A percentile compares a stretch with the other conserved stretches of the same genome.
Conservation (phyloP, 2,113 vertebrate genomes). For the Vulpes lagopus region DNA sequence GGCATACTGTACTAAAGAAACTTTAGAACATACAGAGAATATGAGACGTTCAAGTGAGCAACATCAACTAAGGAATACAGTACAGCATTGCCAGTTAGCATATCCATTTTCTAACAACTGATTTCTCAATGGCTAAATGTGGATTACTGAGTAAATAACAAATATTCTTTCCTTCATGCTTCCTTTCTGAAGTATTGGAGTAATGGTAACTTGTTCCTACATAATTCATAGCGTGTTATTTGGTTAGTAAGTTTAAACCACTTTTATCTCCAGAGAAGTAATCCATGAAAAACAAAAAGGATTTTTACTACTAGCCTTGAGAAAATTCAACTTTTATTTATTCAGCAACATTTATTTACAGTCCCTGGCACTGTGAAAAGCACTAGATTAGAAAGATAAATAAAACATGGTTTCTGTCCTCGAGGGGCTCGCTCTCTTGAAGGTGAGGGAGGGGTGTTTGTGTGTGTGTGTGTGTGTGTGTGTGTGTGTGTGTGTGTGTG, state of each 20-base stretch:
- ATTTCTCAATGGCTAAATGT: not conserved
- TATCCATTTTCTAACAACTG: not conserved
- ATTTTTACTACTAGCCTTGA: slow-evolving; percentile 47
- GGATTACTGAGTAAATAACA: not conserved
- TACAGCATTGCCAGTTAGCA: not conserved
- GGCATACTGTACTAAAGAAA: not conserved
- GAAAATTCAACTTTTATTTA: slow-evolving; percentile 67
- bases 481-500: not conserved
- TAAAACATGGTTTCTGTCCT: slow-evolving; percentile 55
- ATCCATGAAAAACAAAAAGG: slow-evolving; percentile 59
- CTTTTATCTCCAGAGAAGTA: slow-evolving; percentile 54
- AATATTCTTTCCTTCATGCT: not conserved
- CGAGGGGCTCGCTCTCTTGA: not conserved
- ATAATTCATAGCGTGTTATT: slow-evolving; percentile 56
- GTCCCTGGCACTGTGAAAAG: slow-evolving; percentile 22
- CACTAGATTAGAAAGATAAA: slow-evolving; percentile 68
- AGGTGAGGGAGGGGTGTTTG: not conserved
- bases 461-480: not conserved
- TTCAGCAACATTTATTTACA: slow-evolving; percentile 67
- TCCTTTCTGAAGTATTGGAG: not conserved
- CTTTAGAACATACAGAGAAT: not conserved
- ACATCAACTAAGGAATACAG: not conserved
- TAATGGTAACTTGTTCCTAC: not conserved
- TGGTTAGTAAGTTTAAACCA: slow-evolving; percentile 18
- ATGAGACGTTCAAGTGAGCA: not conserved